Conservation (phyloP, 2,888 invertebrate genomes). For the Chymomyza fuscimana region DNA sequence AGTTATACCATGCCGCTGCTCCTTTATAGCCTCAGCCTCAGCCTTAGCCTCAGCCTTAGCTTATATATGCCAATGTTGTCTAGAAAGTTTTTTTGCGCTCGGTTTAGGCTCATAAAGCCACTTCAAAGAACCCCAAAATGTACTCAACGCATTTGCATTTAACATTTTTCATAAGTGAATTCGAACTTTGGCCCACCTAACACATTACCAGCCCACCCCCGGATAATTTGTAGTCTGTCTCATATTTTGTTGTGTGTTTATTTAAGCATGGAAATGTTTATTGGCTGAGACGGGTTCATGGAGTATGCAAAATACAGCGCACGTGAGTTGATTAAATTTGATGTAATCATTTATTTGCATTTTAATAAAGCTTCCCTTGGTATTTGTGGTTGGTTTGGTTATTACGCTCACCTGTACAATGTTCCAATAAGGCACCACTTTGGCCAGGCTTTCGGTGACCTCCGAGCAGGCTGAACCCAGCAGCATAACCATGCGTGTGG, state of each 20-base stretch:
- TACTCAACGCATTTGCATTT: constrained; percentile 47
- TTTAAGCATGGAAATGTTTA: constrained; percentile 62
- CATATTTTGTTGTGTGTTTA: constrained; percentile 54
- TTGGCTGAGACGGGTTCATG: constrained; percentile 50
- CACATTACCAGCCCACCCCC: not conserved
- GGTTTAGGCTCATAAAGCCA: constrained; percentile 20
- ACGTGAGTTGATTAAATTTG: constrained; percentile 72
- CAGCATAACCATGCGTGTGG: constrained; percentile 88
- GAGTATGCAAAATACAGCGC: constrained; percentile 64
- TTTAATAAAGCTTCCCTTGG: constrained; percentile 44
- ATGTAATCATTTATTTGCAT: constrained; percentile 58
- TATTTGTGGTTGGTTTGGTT: too few relatives aligned
- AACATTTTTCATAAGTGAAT: constrained; percentile 44
- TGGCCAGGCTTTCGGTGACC: constrained; percentile 93
- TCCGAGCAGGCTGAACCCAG: constrained; percentile 94
- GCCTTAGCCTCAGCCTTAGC: too few relatives aligned
- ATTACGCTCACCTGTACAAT: constrained; percentile 87
- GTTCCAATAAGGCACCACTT: constrained; percentile 95
- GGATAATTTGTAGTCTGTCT: constrained; percentile 20
- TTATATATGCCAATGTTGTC: not conserved
- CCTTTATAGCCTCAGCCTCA: not conserved
- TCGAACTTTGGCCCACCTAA: constrained; percentile 5
- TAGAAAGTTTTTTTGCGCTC: not conserved
- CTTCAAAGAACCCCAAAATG: constrained; percentile 60
- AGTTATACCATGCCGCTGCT: not conserved